Evolutionary conservation across 2,797 vertebrate species (phyloP).

Genomic region (Myoxocephalus aenaeus): DNA sequence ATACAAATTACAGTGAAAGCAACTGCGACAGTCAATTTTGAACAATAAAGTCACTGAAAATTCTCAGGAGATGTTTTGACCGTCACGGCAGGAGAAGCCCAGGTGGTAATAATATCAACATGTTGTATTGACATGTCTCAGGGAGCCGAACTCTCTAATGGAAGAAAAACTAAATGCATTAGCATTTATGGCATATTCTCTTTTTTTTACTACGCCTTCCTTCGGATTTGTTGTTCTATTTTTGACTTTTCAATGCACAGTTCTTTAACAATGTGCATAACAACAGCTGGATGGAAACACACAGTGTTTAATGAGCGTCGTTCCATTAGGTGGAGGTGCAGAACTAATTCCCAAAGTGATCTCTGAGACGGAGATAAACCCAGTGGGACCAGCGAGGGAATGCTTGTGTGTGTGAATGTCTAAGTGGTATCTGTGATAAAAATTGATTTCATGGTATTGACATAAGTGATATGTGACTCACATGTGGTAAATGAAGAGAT

Average conservation of each 20-base stretch:
- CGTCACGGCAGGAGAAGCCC: too few species aligned
- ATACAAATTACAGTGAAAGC: too few species aligned
- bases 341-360: conserved; percentile 53
- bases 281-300: conserved; percentile 16
- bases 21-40: too few species aligned
- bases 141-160: neutral
- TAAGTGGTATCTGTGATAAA: conserved; percentile 25
- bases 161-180: too few species aligned
- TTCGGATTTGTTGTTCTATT: fast-evolving
- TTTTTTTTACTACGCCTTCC: neutral
- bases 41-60: too few species aligned
- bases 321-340: neutral
- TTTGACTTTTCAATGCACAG: neutral
- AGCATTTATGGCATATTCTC: neutral
- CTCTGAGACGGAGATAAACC: conserved; percentile 50
- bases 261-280: neutral
- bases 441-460: conserved; percentile 54
- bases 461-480: conserved; percentile 47
- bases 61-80: too few species aligned
- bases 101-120: too few species aligned
- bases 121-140: too few species aligned
- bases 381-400: conserved; percentile 12
- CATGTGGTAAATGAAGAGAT: conserved; percentile 16
- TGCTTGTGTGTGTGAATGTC: neutral
- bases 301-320: neutral